These are phyloP conservation scores for Chaetura pelagica DNA, from an alignment of 2,113 vertebrate species.

Conservation along the genomic window DNA sequence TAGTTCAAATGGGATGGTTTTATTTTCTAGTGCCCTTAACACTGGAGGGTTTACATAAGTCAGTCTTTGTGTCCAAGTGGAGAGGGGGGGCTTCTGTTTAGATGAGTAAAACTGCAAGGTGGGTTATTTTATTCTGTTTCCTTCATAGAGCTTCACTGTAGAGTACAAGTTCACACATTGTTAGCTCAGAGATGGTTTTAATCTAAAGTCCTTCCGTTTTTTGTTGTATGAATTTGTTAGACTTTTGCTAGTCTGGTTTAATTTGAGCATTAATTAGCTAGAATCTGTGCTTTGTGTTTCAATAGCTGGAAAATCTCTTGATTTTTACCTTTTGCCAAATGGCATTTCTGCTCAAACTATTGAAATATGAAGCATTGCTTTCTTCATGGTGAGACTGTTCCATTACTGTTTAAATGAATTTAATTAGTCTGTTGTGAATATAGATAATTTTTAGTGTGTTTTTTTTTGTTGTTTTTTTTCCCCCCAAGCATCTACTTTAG, in stretches of 20 bases:
- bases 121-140: not conserved
- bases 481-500: not conserved
- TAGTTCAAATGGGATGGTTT: not conserved
- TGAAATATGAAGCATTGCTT: slow-evolving; percentile 40
- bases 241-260: slow-evolving; percentile 39
- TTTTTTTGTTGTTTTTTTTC: too few species aligned
- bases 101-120: not conserved
- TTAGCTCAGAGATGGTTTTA: not conserved
- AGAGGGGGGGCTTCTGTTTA: not conserved
- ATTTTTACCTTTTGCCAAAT: slow-evolving; percentile 57
- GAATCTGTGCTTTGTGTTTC: slow-evolving; percentile 70
- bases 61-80: not conserved
- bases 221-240: slow-evolving; percentile 39
- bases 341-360: slow-evolving; percentile 38
- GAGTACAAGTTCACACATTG: not conserved
- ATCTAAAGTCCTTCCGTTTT: not conserved
- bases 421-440: not conserved
- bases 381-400: not conserved
- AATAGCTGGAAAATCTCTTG: slow-evolving; percentile 74
- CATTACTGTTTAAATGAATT: slow-evolving; percentile 39
- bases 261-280: slow-evolving; percentile 42
- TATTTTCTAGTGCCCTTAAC: not conserved
- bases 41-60: not conserved
- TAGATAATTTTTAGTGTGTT: not conserved
- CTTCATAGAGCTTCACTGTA: not conserved